A percentile compares a stretch with the other conserved stretches of the same genome.
phyloP scores from a whole-genome alignment of 2,888 invertebrate species.

The Morpho achilles region DNA sequence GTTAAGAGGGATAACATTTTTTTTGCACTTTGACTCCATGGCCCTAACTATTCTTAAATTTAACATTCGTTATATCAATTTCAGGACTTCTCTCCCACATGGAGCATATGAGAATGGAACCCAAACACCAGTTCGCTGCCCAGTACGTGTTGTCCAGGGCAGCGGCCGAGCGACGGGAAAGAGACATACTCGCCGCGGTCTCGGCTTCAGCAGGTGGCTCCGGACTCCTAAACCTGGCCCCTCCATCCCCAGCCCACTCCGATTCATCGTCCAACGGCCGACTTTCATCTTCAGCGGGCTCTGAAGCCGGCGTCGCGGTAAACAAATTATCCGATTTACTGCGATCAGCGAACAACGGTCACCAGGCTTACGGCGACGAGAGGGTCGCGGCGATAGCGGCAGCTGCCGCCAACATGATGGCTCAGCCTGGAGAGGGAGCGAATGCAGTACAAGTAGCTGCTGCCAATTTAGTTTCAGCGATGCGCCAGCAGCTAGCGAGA shows the following conservation, averaged over 20 bases:
- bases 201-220: constrained; percentile 82
- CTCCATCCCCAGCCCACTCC: constrained; percentile 91
- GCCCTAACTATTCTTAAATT: too few species aligned
- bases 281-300: constrained; percentile 88
- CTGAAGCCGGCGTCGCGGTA: constrained; percentile 83
- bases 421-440: constrained; percentile 80
- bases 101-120: constrained; percentile 98
- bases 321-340: constrained; percentile 80
- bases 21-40: too few species aligned
- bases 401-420: constrained; percentile 80
- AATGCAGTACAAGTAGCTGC: constrained; percentile 86
- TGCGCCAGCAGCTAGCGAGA: constrained; percentile 80
- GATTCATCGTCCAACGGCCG: constrained; percentile 92
- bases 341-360: constrained; percentile 82
- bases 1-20: too few species aligned
- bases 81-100: constrained; percentile 94
- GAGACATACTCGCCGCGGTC: constrained; percentile 86
- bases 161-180: constrained; percentile 92
- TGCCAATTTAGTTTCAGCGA: constrained; percentile 87
- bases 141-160: constrained; percentile 95
- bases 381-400: constrained; percentile 86
- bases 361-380: constrained; percentile 82
- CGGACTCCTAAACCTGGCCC: constrained; percentile 84
- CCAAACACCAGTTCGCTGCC: constrained; percentile 96
- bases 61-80: constrained; percentile 34